Conservation (phyloP, 2,113 vertebrate genomes). For the Bubo blakistoni region DNA sequence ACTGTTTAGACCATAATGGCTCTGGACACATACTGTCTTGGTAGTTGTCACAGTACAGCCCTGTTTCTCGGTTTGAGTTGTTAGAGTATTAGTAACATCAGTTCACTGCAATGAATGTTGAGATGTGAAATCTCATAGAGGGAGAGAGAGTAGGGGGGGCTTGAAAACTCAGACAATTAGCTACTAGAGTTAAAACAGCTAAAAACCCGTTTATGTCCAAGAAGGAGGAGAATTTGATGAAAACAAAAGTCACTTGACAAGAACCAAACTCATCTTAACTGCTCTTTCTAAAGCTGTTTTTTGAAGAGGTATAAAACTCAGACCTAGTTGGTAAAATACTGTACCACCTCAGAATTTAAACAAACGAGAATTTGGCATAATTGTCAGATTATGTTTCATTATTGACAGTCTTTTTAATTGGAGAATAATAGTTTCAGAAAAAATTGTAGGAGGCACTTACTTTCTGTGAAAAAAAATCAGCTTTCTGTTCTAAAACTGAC, state of each 20-base stretch:
- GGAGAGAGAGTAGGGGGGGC: background rate
- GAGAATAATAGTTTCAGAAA: background rate
- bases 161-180: background rate
- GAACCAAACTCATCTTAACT: background rate
- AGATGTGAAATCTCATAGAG: background rate
- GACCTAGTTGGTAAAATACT: background rate
- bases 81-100: background rate
- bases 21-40: background rate
- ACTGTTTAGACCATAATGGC: background rate
- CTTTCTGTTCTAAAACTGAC: background rate
- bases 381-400: background rate
- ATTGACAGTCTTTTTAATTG: background rate
- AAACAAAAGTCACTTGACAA: background rate
- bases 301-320: background rate
- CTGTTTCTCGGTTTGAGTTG: background rate
- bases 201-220: background rate
- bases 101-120: background rate
- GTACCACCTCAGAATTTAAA: background rate
- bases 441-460: background rate
- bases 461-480: background rate
- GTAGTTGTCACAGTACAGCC: background rate
- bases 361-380: background rate
- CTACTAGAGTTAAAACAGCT: background rate
- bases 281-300: background rate
- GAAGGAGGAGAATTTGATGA: background rate